Evolutionary conservation across 2,888 invertebrate species (phyloP), one percentile per base, ranked within the genome.

Genomic region (Steromphala cineraria): DNA sequence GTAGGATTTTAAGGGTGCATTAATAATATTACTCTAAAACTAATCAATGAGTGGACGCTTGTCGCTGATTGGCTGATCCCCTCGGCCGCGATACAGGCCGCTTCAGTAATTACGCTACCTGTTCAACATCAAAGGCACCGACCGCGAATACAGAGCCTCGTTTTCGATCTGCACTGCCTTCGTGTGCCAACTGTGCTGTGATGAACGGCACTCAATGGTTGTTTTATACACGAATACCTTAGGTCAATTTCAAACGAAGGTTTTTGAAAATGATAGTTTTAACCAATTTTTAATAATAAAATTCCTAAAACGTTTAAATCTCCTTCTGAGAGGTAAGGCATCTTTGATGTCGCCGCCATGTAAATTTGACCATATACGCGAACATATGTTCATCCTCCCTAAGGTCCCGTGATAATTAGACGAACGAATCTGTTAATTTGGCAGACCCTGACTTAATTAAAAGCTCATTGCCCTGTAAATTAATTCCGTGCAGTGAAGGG

Each of bases 1-100:
- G 81, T 81, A 84, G 80, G 71, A 82, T 82, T 84, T 84, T 80
- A 82, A 84, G 80, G 77, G 75, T 77, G 75, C 75, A 78, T 76
- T 81, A 80, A 81, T 82, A 81, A 79, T 78, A 82, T 84, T 81
- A 80, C 79, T 67, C 55, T 75, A 52, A 24, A 24, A 21, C 52
- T 46, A 28, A 75, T 75, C 75, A 75, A 75, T 75, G 75, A 75
- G 62, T 62, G 52, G 52, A 52, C 46, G 46, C 46, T 19, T 19
- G n/a, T 8, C 24, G 52, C 52, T 75, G 75, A 75, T 75, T 75
- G 75, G 75, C 52, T 24, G n/a, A 75, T 10, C 13, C 19, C 2
- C 46, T 17, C n/a, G 21, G 40, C 46, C 17, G 46, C 24, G 46
- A 75, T 75, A 21, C n/a, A 24, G 52, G 52, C 75, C 46, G 46